Evolutionary conservation across 2,888 invertebrate genomes (phyloP), one percentile per base, ranked within the genome.

Genomic region (Lasioglossum lativentre): DNA sequence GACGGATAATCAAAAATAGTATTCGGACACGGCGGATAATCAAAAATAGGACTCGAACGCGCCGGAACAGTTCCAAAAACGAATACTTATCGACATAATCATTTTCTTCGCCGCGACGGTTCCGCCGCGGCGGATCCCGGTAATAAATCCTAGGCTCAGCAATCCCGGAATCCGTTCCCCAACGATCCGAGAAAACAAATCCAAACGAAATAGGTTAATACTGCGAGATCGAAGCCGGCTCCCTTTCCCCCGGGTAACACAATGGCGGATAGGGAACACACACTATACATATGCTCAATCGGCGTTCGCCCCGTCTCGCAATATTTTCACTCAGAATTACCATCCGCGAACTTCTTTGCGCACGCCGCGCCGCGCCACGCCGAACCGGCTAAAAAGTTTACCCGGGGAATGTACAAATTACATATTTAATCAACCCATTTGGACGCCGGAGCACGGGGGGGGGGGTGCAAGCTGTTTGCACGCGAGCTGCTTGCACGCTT

Each of bases 361-460:
- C n/a, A n/a, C n/a, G n/a, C n/a, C n/a, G n/a, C n/a, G n/a, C n/a
- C n/a, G n/a, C n/a, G n/a, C 47, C 80, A 19, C 75, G 30, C 0
- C 38, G 68, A 4, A 68, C 38, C 38, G 34, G 19, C 42, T 34
- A 66, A 45, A 75, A 75, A 66, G 59, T 52, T 56, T 38, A 4
- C 23, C 42, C 6, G 12, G 63, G 14, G 38, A 82, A 45, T 40
- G 81, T 52, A 81, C 81, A 81, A 76, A 83, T 83, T 76, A 38
- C 68, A 83, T 73, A 30, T 77, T 82, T 83, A 83, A 82, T 83
- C 83, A 82, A 83, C 72, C 40, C 66, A 70, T 83, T 83, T 70
- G n/a, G 27, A 76, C 38, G 73, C 82, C 27, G 34, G n/a, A 68
- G 52, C 76, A 66, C 45, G 6, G 6, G n/a, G 6, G 4, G n/a